Percentiles rank a stretch among this genome's conserved stretches.
These are phyloP conservation scores for Philereme vetulata DNA, from an alignment of 2,888 invertebrate species.

Conservation along the genomic window DNA sequence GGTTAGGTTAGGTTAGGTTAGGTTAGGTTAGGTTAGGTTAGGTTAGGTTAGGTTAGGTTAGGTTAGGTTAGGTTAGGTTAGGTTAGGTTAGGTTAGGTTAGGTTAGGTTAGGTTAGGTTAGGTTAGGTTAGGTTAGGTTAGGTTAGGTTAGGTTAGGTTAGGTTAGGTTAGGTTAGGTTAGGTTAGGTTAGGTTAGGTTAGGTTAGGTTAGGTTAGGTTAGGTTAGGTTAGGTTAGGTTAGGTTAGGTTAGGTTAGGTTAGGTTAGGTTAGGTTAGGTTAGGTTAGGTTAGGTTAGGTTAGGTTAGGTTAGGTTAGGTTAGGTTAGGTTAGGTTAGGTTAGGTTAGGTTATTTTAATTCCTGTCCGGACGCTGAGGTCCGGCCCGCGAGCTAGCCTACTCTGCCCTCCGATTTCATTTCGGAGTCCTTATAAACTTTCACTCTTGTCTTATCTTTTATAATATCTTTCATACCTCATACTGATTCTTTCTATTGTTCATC, in stretches of 20 bases:
- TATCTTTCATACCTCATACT: no score
- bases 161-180: conserved; percentile 37
- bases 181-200: conserved; percentile 34
- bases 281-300: no score
- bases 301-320: no score
- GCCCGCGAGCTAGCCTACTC: no score
- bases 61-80: conserved; percentile 33
- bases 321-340: no score
- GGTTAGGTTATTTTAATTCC: no score
- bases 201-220: conserved; percentile 33
- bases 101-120: conserved; percentile 22
- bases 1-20: conserved; percentile 35
- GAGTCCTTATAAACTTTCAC: no score
- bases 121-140: conserved; percentile 19
- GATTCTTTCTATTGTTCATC: no score
- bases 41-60: conserved; percentile 34
- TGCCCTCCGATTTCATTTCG: no score
- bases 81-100: conserved; percentile 34
- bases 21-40: conserved; percentile 37
- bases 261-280: conserved; percentile 7
- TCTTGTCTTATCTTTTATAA: no score
- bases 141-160: conserved; percentile 23
- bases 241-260: conserved; percentile 23
- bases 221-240: conserved; percentile 34
- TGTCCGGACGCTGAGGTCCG: no score